phyloP scores from a whole-genome alignment of 2,888 invertebrate species.

The Cryptophagus acutangulus region DNA sequence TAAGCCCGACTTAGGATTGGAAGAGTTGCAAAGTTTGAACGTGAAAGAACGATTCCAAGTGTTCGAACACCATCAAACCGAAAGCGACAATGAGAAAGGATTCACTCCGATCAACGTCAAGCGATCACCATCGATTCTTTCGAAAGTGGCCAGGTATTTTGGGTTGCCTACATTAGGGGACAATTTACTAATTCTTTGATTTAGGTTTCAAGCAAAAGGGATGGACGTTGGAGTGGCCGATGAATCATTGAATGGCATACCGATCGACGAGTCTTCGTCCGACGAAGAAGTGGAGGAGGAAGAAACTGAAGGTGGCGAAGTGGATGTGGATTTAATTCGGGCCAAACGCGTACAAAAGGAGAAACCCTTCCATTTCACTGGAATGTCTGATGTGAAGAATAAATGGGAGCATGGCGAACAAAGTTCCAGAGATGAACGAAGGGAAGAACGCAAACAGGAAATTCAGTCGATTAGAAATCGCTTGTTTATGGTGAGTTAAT shows the following conservation, averaged over 20 bases:
- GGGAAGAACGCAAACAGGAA: slow-evolving; percentile 83
- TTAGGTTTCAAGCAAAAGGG: slow-evolving; percentile 74
- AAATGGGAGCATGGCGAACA: slow-evolving; percentile 70
- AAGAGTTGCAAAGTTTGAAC: slow-evolving; percentile 74
- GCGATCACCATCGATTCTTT: slow-evolving; percentile 69
- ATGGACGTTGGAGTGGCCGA: slow-evolving; percentile 77
- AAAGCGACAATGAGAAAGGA: slow-evolving; percentile 49
- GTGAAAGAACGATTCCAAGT: slow-evolving; percentile 81
- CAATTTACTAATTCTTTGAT: too few relatives aligned
- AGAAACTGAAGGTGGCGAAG: slow-evolving; percentile 49
- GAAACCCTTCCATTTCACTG: slow-evolving; percentile 72
- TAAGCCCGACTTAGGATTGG: slow-evolving; percentile 79
- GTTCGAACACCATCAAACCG: slow-evolving; percentile 61
- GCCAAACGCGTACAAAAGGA: slow-evolving; percentile 60
- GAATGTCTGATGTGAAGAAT: slow-evolving; percentile 79
- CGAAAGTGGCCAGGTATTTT: slow-evolving; percentile 72
- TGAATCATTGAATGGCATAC: slow-evolving; percentile 69
- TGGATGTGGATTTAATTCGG: slow-evolving; percentile 59
- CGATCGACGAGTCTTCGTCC: slow-evolving; percentile 65
- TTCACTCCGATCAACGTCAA: slow-evolving; percentile 54
- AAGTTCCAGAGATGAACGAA: slow-evolving; percentile 58
- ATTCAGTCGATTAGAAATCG: slow-evolving; percentile 80
- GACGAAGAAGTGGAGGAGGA: slow-evolving; percentile 62
- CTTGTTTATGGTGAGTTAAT: slow-evolving; percentile 65
- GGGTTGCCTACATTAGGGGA: neutral